phyloP scores from a whole-genome alignment of 2,113 vertebrate species.

The Dermatemys mawii region DNA sequence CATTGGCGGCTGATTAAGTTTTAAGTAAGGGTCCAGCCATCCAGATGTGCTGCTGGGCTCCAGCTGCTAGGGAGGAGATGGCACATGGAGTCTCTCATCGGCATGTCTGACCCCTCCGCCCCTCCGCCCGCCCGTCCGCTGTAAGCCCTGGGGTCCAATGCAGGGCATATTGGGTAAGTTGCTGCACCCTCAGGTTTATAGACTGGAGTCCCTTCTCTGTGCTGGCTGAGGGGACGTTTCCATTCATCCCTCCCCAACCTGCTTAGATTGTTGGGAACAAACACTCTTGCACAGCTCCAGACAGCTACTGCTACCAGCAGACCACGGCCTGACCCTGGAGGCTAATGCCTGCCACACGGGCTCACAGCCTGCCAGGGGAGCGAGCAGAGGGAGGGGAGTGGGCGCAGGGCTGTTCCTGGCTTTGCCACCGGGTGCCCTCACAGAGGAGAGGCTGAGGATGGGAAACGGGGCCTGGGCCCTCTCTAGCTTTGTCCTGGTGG shows the following conservation, averaged over 20 bases:
- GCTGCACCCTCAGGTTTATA: not conserved
- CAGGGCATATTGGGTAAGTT: not conserved
- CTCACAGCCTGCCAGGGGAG: not conserved
- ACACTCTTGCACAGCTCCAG: not conserved
- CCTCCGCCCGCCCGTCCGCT: too few relatives aligned
- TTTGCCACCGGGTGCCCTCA: rapidly evolving
- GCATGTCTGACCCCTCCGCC: not conserved
- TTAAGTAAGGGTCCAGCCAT: constrained; percentile 50
- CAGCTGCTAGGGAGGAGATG: not conserved
- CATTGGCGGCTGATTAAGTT: constrained; percentile 67
- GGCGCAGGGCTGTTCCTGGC: not conserved
- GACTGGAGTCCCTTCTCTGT: not conserved
- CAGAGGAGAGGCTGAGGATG: not conserved
- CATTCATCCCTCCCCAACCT: not conserved
- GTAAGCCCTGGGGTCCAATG: not conserved
- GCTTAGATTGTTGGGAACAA: not conserved
- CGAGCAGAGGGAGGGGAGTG: not conserved
- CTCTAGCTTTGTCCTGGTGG: not conserved
- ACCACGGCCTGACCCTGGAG: not conserved
- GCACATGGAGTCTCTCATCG: rapidly evolving
- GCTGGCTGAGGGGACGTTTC: not conserved
- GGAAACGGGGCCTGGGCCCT: not conserved
- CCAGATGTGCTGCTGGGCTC: constrained; percentile 4
- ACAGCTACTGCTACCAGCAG: not conserved
- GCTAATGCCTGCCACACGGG: not conserved